phyloP scores from a whole-genome alignment of 2,797 vertebrate species.

The Chelidonichthys spinosus region DNA sequence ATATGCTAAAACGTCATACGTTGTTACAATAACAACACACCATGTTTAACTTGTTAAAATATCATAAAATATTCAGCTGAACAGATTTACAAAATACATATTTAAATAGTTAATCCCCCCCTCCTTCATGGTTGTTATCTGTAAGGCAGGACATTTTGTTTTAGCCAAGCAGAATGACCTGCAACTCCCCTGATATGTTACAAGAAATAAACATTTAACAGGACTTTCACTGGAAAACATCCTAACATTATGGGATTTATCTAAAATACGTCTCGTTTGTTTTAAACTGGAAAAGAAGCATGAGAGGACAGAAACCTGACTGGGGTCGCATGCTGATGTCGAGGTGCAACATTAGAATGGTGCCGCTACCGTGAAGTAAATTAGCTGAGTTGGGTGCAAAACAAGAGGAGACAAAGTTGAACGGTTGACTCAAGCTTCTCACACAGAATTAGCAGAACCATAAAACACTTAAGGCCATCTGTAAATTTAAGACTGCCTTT shows the following conservation, averaged over 20 bases:
- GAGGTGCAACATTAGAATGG: slow-evolving; percentile 47
- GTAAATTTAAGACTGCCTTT: slow-evolving; percentile 8
- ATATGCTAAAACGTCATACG: slow-evolving; percentile 46
- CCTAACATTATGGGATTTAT: slow-evolving; percentile 27
- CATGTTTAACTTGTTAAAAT: slow-evolving; percentile 55
- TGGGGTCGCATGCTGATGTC: slow-evolving; percentile 62
- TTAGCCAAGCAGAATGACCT: slow-evolving; percentile 52
- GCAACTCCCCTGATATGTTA: slow-evolving; percentile 64
- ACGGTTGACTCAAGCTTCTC: slow-evolving; percentile 32
- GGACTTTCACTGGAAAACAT: slow-evolving; percentile 40
- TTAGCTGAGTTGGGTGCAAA: slow-evolving; percentile 23
- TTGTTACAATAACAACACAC: slow-evolving; percentile 64
- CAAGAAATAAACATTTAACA: slow-evolving; percentile 59
- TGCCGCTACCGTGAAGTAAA: slow-evolving; percentile 44
- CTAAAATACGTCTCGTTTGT: slow-evolving; percentile 29
- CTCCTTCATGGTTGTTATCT: slow-evolving; percentile 31
- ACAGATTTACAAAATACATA: slow-evolving; percentile 72
- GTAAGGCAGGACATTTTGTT: slow-evolving; percentile 52
- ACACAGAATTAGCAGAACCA: slow-evolving; percentile 27
- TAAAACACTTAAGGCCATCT: slow-evolving; percentile 17
- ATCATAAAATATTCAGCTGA: slow-evolving; percentile 67
- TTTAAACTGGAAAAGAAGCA: slow-evolving; percentile 41
- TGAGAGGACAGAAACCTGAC: slow-evolving; percentile 40
- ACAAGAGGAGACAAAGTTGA: slow-evolving; percentile 21
- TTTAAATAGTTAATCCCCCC: slow-evolving; percentile 67